Evolutionary conservation across 2,113 vertebrate genomes (phyloP).

Genomic region (Phalacrocorax brasilianus): DNA sequence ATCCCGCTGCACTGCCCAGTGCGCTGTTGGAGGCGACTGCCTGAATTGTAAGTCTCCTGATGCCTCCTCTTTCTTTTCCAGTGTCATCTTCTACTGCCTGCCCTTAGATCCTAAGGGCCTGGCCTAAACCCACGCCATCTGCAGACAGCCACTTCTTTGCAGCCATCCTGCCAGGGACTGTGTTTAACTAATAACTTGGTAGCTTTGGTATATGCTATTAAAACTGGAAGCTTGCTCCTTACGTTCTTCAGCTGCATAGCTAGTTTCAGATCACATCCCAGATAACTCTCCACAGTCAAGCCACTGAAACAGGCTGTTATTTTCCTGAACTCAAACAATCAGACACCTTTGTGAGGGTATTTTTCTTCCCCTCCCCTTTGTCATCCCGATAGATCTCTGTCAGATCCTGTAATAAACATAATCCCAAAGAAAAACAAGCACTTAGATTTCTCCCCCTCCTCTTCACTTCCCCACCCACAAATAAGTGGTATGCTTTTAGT

Average conservation of each 20-base stretch:
- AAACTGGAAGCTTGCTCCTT: background rate
- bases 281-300: background rate
- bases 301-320: background rate
- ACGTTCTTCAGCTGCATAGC: background rate
- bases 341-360: background rate
- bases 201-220: background rate
- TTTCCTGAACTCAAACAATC: background rate
- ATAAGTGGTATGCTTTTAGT: constrained; percentile 60
- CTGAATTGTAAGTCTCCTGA: background rate
- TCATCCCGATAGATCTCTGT: background rate
- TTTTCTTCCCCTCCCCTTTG: background rate
- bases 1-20: background rate
- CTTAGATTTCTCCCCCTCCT: background rate
- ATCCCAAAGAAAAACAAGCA: constrained; percentile 37
- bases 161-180: background rate
- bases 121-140: background rate
- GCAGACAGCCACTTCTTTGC: background rate
- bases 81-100: background rate
- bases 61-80: background rate
- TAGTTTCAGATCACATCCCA: background rate
- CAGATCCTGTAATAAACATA: background rate
- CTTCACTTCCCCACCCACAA: constrained; percentile 29
- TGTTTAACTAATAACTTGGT: background rate
- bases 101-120: background rate
- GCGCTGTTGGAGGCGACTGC: background rate